Base-by-base conservation (phyloP, 2,797 vertebrate species). In the Podarcis lilfordi region DNA sequence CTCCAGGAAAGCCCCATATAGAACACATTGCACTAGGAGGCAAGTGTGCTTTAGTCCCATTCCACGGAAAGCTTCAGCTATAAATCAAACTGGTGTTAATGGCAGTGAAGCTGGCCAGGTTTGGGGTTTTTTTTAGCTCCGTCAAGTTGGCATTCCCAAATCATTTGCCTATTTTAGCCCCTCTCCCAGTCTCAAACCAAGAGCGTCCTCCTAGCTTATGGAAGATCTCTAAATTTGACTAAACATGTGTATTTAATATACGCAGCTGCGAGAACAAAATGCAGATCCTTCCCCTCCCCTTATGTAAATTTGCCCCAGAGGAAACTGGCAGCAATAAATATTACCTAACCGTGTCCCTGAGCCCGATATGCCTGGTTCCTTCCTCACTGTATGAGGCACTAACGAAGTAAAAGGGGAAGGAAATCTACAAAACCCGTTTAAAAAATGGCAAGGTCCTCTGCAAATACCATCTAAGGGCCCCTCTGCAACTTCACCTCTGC, bases 361-460 rank as follows among this genome's bases (percentile, higher is more conserved):
- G 86, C 89, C 84, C 92, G 95, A 88, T 91, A 94, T 91, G 87
- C 94, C 94, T 9, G 89, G 92, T 94, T 94, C 90, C 92, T 95
- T 95, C 92, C 93, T 89, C 78, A 2, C 80, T 88, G 35, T 90
- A 82, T 87, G 71, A 94, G 90, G 92, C 91, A 94, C 89, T 89
- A 91, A 92, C 89, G 85, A 78, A 83, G 77, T 90, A 85, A 93
- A 78, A 61, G 59, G 29, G 32, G 8, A 35, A 68, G 66, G 8
- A 50, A 68, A 40, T 21, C 3, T 83, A 80, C 1, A 88, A 94
- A 93, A 93, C 92, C 93, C 89, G 15, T 64, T 64, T 2, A 8
- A 64, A 72, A 74, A 74, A 74, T 35, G 35, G 35, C 72, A 79
- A 91, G 37, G 85, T 93, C 92, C 92, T 85, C 91, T 78, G 87